phyloP scores from a whole-genome alignment of 1,140 invertebrate species.

The Parasteatoda tepidariorum region DNA sequence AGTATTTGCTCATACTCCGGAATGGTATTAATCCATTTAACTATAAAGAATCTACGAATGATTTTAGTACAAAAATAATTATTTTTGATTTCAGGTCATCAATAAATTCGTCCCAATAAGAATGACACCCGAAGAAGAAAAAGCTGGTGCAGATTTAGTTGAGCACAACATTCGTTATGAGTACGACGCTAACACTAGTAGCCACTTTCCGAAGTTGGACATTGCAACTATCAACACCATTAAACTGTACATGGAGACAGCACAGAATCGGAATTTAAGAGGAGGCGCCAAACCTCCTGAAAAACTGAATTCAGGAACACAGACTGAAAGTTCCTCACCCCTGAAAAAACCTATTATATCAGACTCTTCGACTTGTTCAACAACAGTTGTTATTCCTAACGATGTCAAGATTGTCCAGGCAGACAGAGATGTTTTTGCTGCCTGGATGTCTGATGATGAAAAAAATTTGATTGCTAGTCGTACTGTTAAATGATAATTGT shows the following conservation, averaged over 20 bases:
- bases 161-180: constrained; percentile 80
- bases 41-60: too few relatives aligned
- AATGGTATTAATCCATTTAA: too few relatives aligned
- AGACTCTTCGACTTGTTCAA: not conserved
- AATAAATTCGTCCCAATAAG: constrained; percentile 83
- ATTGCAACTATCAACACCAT: constrained; percentile 44
- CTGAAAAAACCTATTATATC: not conserved
- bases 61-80: not conserved
- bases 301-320: constrained; percentile 31
- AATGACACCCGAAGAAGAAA: constrained; percentile 85
- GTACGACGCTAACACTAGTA: not conserved
- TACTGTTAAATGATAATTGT: constrained; percentile 5
- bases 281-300: not conserved
- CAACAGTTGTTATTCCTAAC: not conserved
- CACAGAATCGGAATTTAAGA: not conserved
- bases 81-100: constrained; percentile 71
- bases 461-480: constrained; percentile 20
- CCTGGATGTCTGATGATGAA: constrained; percentile 53
- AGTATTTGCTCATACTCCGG: too few relatives aligned
- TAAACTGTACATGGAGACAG: constrained; percentile 21
- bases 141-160: constrained; percentile 86
- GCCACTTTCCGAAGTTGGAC: constrained; percentile 23
- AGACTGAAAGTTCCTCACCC: constrained; percentile 16
- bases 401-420: not conserved
- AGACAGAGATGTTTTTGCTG: constrained; percentile 37